Conservation (phyloP, 2,888 invertebrate genomes). For the Steromphala cineraria region DNA sequence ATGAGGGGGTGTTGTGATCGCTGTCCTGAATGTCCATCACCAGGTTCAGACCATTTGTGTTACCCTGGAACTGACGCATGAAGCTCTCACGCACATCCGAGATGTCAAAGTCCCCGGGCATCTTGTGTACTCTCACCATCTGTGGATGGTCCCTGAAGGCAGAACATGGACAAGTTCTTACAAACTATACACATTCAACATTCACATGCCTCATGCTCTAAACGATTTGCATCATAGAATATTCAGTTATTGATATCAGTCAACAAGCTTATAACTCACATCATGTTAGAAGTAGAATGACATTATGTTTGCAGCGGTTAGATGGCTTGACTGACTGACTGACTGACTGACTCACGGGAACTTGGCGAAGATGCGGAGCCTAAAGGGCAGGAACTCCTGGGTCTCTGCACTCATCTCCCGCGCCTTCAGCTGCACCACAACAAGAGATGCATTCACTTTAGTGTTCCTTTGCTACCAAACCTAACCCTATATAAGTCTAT, state of each 20-base stretch:
- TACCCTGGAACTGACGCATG: conserved; percentile 89
- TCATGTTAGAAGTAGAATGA: too few relatives aligned
- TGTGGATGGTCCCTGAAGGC: conserved; percentile 88
- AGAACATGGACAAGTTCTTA: not conserved
- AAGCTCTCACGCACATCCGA: conserved; percentile 94
- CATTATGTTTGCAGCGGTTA: too few relatives aligned
- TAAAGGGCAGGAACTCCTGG: conserved; percentile 94
- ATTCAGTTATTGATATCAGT: too few relatives aligned
- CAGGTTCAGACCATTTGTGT: conserved; percentile 57
- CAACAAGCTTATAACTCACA: too few relatives aligned
- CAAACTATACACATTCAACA: too few relatives aligned
- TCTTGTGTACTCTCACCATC: conserved; percentile 93
- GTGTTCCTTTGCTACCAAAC: too few relatives aligned
- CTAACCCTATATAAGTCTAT: too few relatives aligned
- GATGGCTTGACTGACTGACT: conserved; percentile 15
- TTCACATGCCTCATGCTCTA: too few relatives aligned
- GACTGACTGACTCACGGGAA: conserved; percentile 82
- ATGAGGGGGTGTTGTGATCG: conserved; percentile 47
- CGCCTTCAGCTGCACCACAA: conserved; percentile 83
- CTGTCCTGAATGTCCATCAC: conserved; percentile 61
- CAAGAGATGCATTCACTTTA: too few relatives aligned
- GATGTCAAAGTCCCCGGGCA: conserved; percentile 84
- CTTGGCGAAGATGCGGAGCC: conserved; percentile 96
- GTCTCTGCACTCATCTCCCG: conserved; percentile 98
- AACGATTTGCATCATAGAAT: too few relatives aligned